phyloP scores from a whole-genome alignment of 2,797 vertebrate genomes.

The Melanogrammus aeglefinus region DNA sequence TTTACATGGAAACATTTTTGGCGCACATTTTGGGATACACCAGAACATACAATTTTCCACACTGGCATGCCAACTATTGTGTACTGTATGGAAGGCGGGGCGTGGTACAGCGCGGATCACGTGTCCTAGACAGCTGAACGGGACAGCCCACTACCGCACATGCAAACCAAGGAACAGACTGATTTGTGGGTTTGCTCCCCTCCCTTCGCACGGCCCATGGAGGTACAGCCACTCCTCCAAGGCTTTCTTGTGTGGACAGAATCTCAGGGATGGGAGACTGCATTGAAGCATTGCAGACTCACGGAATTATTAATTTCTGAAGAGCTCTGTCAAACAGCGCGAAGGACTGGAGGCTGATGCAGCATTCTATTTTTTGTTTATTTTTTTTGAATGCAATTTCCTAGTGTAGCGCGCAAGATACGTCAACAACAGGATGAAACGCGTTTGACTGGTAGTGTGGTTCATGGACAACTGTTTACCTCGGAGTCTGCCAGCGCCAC shows the following conservation, averaged over 20 bases:
- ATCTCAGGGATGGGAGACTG: constrained; percentile 19
- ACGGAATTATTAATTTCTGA: not conserved
- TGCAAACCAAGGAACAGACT: constrained; percentile 47
- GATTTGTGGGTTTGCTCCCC: constrained; percentile 15
- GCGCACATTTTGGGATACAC: not conserved
- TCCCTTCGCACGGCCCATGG: constrained; percentile 20
- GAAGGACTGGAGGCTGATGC: not conserved
- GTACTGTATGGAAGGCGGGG: constrained; percentile 24
- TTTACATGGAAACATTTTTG: not conserved
- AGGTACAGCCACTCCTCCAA: constrained; percentile 65
- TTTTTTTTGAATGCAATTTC: not conserved
- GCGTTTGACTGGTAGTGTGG: not conserved
- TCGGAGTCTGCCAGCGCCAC: constrained; percentile 59
- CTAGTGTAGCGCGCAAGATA: constrained; percentile 8
- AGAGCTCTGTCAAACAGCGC: not conserved
- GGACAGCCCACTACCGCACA: constrained; percentile 52
- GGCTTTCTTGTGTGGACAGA: constrained; percentile 53
- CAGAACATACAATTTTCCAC: not conserved
- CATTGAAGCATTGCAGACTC: constrained; percentile 28
- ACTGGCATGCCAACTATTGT: constrained; percentile 24
- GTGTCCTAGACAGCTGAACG: constrained; percentile 33
- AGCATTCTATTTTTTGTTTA: constrained; percentile 6
- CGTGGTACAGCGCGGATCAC: constrained; percentile 52
- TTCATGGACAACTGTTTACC: constrained; percentile 63
- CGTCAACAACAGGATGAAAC: not conserved